Base-by-base conservation (phyloP, 2,113 vertebrate species). In the Polyodon spathula region DNA sequence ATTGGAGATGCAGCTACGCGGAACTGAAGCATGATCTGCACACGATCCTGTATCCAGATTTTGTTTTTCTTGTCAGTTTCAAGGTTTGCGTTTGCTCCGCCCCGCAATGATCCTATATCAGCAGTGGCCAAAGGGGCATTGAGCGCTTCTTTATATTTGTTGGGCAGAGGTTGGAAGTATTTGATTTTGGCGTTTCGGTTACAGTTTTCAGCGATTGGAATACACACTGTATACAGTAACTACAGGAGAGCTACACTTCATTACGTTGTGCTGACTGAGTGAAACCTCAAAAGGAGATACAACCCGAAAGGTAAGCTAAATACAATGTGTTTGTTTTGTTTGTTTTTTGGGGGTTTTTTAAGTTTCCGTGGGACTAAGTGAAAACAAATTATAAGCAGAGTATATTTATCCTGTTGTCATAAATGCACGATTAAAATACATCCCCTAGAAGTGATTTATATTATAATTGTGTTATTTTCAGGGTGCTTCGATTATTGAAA, bases 31-130 rank as follows among this genome's bases (percentile, higher is more conserved):
- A 63, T 58, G 61, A 70, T 73, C 61, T 38, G 60, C 64, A 27
- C 27, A 56, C 64, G 62, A 65, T 61, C 66, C 42, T 57, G 56
- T 16, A 58, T 60, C 68, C 59, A 61, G 62, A 58, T 57, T 68
- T 65, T 27, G 27, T 27, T 55, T 37, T 48, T 27, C 51, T 63
- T 55, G 38, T 59, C 54, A 27, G 46, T 63, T 27, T 59, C 59
- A 54, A 57, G 59, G 46, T 41, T 55, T 37, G 50, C 3, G 14
- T 15, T 64, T 59, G 86, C 90, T 87, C 90, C 89, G 85, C 89
- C 89, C 86, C 86, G 78, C 75, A 69, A 83, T 84, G 79, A 81
- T 84, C 78, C 86, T 91, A 90, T 91, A 90, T 90, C 81, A 89
- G 83, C 81, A 43, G 79, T 70, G 83, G 83, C 82, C 86, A 74